Evolutionary conservation across 2,113 vertebrate genomes (phyloP).

Genomic region (Neolamprologus variostigma): DNA sequence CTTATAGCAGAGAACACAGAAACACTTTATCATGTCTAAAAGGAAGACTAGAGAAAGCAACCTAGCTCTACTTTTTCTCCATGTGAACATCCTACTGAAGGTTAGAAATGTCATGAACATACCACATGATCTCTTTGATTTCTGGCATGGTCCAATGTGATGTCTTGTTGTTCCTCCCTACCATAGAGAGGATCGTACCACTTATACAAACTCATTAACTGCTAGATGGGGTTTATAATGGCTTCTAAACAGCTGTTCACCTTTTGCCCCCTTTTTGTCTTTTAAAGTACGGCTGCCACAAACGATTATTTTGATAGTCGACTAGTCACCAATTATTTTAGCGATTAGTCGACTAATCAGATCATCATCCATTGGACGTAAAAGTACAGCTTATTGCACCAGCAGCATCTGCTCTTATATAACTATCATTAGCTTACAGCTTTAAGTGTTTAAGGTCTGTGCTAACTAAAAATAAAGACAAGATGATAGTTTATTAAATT

Average conservation of each 20-base stretch:
- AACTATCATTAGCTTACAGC: too few relatives aligned
- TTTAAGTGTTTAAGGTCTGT: fast-evolving
- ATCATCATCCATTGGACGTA: fast-evolving
- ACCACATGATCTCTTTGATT: background rate
- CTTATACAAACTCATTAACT: background rate
- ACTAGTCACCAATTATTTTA: too few relatives aligned
- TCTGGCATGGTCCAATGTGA: background rate
- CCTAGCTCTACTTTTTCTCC: background rate
- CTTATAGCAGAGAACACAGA: background rate
- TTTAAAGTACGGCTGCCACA: background rate
- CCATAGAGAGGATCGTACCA: background rate
- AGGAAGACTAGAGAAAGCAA: background rate
- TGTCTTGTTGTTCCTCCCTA: background rate
- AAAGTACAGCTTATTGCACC: too few relatives aligned
- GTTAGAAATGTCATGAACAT: background rate
- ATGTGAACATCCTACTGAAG: background rate
- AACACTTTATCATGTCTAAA: background rate
- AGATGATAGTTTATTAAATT: too few relatives aligned
- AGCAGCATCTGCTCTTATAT: too few relatives aligned
- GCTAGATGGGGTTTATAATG: background rate
- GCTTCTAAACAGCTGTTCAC: background rate
- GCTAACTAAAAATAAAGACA: too few relatives aligned
- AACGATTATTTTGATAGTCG: too few relatives aligned
- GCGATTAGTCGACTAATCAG: too few relatives aligned
- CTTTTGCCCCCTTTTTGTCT: fast-evolving